These are phyloP conservation scores for Bradypodion ventrale DNA, from an alignment of 2,797 vertebrate species.

Conservation along the genomic window DNA sequence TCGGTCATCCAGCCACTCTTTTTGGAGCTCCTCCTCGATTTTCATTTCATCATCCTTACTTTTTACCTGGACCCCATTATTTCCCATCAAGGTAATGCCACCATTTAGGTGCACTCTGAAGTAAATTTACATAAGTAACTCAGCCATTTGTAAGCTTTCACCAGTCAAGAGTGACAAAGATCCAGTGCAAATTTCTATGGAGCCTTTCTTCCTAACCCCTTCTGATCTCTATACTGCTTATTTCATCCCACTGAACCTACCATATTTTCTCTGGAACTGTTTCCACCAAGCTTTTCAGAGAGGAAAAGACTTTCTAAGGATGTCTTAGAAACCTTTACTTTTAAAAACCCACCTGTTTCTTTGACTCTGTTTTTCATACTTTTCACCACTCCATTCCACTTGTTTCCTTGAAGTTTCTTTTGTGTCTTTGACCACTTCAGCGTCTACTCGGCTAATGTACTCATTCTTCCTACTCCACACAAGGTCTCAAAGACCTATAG, in stretches of 20 bases:
- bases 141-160: background rate
- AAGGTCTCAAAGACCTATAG: background rate
- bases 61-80: constrained; percentile 71
- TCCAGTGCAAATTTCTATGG: background rate
- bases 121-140: constrained; percentile 14
- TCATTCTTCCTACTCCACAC: background rate
- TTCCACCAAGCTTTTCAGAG: background rate
- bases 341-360: background rate
- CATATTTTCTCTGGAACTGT: background rate
- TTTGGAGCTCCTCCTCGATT: constrained; percentile 67
- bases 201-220: background rate
- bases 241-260: constrained; percentile 1
- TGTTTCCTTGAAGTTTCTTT: background rate
- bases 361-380: background rate
- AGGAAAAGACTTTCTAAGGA: background rate
- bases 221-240: background rate
- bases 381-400: background rate
- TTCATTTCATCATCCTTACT: constrained; percentile 70
- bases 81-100: constrained; percentile 78
- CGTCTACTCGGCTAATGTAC: background rate
- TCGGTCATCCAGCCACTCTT: constrained; percentile 60
- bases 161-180: background rate
- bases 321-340: background rate
- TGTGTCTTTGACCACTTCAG: background rate
- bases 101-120: constrained; percentile 10